Conservation (phyloP, 2,113 vertebrate genomes). For the Otis tarda region DNA sequence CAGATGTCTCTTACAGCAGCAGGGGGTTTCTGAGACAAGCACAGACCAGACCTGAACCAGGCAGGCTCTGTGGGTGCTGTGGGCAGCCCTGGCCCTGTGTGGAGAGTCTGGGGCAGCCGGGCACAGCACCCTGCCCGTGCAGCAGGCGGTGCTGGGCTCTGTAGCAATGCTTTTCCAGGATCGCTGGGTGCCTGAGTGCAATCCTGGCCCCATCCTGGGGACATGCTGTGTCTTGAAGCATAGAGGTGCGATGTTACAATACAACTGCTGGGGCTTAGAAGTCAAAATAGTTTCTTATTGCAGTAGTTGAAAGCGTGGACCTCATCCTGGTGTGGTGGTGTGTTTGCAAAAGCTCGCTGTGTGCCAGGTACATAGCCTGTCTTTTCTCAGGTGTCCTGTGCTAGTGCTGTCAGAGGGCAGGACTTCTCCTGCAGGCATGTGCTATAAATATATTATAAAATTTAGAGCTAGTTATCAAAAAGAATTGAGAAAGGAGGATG, state of each 20-base stretch:
- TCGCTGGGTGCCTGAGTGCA: not conserved
- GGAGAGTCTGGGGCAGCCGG: not conserved
- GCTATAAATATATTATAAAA: not conserved
- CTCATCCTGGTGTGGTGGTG: not conserved
- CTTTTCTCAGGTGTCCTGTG: not conserved
- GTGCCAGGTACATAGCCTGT: not conserved
- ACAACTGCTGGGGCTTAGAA: not conserved
- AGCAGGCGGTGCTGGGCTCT: not conserved
- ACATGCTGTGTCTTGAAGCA: not conserved
- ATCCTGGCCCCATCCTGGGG: not conserved
- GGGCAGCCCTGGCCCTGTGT: not conserved
- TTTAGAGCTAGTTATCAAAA: not conserved
- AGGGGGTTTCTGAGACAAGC: not conserved
- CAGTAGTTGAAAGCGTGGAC: not conserved
- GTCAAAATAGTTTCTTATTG: not conserved
- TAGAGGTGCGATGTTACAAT: not conserved
- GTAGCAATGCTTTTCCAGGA: fast-evolving
- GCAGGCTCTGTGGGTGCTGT: not conserved
- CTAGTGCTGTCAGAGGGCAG: not conserved
- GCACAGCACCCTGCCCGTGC: not conserved
- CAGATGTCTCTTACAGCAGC: not conserved
- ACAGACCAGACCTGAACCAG: not conserved
- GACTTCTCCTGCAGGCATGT: not conserved
- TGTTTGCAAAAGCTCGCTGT: not conserved
- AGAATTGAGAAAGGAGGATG: not conserved